Percentiles rank a stretch among this genome's conserved stretches.
These are phyloP conservation scores for Chalcis sispes DNA, from an alignment of 2,888 invertebrate species.

Conservation along the genomic window DNA sequence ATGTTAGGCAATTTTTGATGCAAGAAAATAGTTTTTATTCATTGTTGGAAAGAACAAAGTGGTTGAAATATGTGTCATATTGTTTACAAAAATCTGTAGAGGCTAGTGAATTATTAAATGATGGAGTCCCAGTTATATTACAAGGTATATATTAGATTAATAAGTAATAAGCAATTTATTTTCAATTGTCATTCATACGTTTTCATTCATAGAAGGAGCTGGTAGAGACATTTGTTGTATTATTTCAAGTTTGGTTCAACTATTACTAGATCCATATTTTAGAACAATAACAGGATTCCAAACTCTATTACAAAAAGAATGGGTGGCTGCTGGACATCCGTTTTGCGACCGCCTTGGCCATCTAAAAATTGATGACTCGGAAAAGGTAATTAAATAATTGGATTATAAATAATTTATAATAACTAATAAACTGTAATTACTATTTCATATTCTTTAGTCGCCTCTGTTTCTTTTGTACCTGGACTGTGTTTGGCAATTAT, in stretches of 20 bases:
- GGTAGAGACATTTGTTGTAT: conserved; percentile 93
- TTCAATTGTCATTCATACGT: conserved; percentile 18
- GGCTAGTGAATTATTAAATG: conserved; percentile 82
- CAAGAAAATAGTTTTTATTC: conserved; percentile 91
- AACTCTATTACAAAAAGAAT: conserved; percentile 94
- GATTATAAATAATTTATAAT: conserved; percentile 5
- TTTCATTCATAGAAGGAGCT: conserved; percentile 80
- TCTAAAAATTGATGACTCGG: conserved; percentile 79
- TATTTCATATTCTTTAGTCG: conserved; percentile 77
- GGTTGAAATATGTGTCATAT: conserved; percentile 88
- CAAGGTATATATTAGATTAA: conserved; percentile 81
- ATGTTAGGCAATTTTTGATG: conserved; percentile 78
- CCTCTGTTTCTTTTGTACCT: conserved; percentile 94
- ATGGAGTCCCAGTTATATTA: conserved; percentile 87
- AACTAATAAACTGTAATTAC: background rate
- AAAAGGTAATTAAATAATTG: conserved; percentile 73
- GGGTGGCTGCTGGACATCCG: conserved; percentile 95
- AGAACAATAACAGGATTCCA: conserved; percentile 92
- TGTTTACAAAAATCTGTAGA: conserved; percentile 86
- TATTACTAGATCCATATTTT: conserved; percentile 89
- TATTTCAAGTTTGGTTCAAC: conserved; percentile 90
- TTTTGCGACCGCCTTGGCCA: conserved; percentile 87
- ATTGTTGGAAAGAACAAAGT: conserved; percentile 87
- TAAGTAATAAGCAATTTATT: background rate
- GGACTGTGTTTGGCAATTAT: conserved; percentile 95